Conservation (phyloP, 2,888 invertebrate genomes). For the Phoronis australis region DNA sequence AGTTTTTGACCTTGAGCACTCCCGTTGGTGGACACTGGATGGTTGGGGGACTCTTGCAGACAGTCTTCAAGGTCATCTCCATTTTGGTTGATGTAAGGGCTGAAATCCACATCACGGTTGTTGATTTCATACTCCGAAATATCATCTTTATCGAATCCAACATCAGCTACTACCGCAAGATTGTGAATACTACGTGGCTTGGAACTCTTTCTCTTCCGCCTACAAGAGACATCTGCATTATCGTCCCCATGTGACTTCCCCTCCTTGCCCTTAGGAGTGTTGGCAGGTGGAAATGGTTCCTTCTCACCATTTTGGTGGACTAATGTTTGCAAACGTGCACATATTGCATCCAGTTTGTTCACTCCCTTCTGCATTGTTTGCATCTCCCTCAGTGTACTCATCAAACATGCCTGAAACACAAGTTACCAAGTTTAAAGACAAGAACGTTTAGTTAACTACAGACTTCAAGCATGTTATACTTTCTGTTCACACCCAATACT, state of each 20-base stretch:
- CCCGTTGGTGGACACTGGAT: background rate
- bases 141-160: constrained; percentile 24
- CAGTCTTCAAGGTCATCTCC: constrained; percentile 14
- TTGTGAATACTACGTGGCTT: constrained; percentile 66
- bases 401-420: too few species aligned
- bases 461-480: too few species aligned
- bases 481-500: too few species aligned
- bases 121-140: constrained; percentile 32
- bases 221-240: constrained; percentile 50
- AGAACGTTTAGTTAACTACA: too few species aligned
- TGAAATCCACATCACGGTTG: constrained; percentile 29
- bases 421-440: too few species aligned
- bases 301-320: constrained; percentile 5
- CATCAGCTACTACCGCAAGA: constrained; percentile 15
- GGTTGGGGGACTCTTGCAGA: background rate
- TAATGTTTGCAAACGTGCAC: constrained; percentile 36
- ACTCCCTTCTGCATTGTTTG: constrained; percentile 12
- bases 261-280: too few species aligned
- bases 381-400: too few species aligned
- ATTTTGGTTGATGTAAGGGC: constrained; percentile 10
- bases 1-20: too few species aligned
- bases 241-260: background rate
- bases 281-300: too few species aligned
- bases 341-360: constrained; percentile 45
- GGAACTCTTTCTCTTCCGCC: constrained; percentile 74